These are phyloP conservation scores for Plebejus melissa DNA, from an alignment of 2,888 invertebrate species.

Conservation along the genomic window DNA sequence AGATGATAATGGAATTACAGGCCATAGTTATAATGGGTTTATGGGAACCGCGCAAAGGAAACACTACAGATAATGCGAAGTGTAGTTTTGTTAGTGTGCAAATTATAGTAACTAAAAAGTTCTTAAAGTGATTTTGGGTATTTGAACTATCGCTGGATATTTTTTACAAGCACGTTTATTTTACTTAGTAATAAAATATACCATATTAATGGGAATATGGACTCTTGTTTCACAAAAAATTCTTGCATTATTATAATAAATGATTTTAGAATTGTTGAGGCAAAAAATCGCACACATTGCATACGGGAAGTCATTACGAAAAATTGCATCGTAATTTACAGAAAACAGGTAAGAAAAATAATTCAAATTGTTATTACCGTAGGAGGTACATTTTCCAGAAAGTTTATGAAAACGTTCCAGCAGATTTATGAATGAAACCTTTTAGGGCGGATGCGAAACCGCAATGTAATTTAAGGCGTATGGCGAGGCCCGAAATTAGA, in stretches of 20 bases:
- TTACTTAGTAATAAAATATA: too few species aligned
- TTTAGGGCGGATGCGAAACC: conserved; percentile 69
- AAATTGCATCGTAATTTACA: neutral
- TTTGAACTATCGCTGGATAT: too few species aligned
- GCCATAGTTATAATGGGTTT: neutral
- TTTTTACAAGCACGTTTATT: too few species aligned
- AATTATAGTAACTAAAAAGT: too few species aligned
- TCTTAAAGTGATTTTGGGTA: too few species aligned
- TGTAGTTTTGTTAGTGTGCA: too few species aligned
- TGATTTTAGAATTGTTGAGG: neutral
- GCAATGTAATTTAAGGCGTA: conserved; percentile 72
- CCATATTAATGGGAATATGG: too few species aligned
- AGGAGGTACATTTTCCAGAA: conserved; percentile 63
- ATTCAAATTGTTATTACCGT: conserved; percentile 51
- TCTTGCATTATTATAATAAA: neutral
- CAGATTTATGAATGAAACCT: conserved; percentile 79
- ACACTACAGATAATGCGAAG: neutral
- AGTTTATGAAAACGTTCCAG: conserved; percentile 73
- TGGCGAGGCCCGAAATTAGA: conserved; percentile 70
- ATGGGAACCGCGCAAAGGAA: neutral
- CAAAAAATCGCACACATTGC: conserved; percentile 1
- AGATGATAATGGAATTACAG: conserved; percentile 21
- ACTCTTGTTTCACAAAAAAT: too few species aligned
- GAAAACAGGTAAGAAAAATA: conserved; percentile 31
- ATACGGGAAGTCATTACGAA: conserved; percentile 7